These are phyloP conservation scores for Halcyon leucocephala DNA, from an alignment of 2,797 vertebrate genomes.

Conservation along the genomic window DNA sequence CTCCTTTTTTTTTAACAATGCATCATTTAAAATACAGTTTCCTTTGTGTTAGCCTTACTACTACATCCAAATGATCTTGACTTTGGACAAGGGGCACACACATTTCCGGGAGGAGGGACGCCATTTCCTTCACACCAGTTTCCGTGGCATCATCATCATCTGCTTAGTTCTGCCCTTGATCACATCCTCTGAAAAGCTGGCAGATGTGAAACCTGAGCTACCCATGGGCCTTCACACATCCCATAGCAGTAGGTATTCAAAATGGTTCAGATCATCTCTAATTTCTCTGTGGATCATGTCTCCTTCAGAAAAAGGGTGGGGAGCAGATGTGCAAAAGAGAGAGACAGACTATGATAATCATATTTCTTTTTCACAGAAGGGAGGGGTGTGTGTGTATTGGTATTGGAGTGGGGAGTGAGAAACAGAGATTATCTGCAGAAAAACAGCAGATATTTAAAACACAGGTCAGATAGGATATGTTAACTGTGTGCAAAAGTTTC, in stretches of 20 bases:
- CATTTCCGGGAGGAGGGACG: background rate
- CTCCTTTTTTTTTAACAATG: background rate
- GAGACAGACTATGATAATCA: background rate
- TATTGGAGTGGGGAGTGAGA: background rate
- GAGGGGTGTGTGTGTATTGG: background rate
- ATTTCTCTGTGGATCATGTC: conserved; percentile 27
- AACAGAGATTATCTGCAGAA: background rate
- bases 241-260: conserved; percentile 35
- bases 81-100: background rate
- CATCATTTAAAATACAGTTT: conserved; percentile 8
- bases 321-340: background rate
- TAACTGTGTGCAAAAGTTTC: conserved; percentile 20
- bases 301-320: conserved; percentile 52
- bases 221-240: conserved; percentile 9
- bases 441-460: background rate
- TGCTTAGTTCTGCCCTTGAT: conserved; percentile 54
- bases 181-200: conserved; percentile 66
- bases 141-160: conserved; percentile 35
- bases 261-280: conserved; percentile 33
- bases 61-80: background rate
- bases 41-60: background rate
- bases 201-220: conserved; percentile 70
- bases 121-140: conserved; percentile 55
- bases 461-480: background rate
- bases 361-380: conserved; percentile 13